Base-by-base conservation (phyloP, 2,888 invertebrate species). In the Archips crataeganus region DNA sequence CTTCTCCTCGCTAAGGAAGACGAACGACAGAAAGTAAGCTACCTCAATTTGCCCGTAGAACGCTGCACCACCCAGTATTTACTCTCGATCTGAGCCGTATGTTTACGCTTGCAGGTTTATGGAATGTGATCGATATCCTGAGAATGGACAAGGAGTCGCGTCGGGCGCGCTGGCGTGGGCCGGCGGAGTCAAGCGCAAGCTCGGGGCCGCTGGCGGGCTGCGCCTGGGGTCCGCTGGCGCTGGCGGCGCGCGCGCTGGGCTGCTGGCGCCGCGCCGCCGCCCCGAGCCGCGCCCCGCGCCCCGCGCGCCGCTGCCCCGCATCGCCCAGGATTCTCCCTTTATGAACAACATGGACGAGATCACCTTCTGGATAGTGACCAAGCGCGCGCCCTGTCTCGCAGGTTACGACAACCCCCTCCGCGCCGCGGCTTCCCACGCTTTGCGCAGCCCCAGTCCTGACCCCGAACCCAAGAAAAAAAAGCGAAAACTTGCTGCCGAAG, bases 341-440 rank as follows among this genome's bases (percentile, higher is more conserved):
- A 91, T 92, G 88, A 92, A 79, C 86, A 88, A 86, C 77, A 93
- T 94, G 91, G 94, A 94, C 77, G 94, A 94, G 81, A 94, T 95
- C 84, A 83, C 90, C 1, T 94, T 88, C 78, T 95, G 94, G 94
- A 86, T 95, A 45, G 86, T 87, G 78, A 94, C 94, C 1, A 91
- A 91, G 77, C 85, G 92, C 81, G 92, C 94, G 13, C 94, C 95
- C 0, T 94, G 94, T 85, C 90, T 94, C 54, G 88, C 89, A 79
- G 88, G 88, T 79, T 91, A 90, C 85, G 92, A 93, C 63, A 90
- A 87, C 80, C 78, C 84, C 51, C 80, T 86, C 51, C 86, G 85
- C 10, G 34, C 60, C 9, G 36, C 65, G 36, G 15, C 65, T 10
- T n/a, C 15, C n/a, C 51, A 36, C 36, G 47, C 47, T 2, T 42